phyloP scores from a whole-genome alignment of 2,113 vertebrate species.

The Cyanocitta stelleri region DNA sequence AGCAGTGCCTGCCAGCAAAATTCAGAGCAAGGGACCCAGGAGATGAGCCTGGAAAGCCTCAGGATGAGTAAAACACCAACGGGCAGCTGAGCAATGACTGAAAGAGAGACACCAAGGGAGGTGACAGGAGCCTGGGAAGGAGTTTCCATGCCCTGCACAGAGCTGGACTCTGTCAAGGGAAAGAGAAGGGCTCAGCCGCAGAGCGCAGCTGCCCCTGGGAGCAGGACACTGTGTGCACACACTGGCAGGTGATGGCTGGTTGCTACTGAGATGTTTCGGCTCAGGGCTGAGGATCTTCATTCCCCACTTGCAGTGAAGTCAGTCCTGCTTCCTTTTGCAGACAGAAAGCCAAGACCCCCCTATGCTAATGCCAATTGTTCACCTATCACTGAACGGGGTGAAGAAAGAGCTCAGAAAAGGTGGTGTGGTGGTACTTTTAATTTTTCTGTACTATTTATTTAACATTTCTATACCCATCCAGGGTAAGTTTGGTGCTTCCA shows the following conservation, averaged over 20 bases:
- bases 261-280: not conserved
- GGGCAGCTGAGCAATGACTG: not conserved
- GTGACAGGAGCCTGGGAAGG: not conserved
- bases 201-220: not conserved
- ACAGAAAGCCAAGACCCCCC: not conserved
- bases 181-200: not conserved
- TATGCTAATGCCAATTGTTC: not conserved
- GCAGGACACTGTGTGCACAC: not conserved
- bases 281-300: not conserved
- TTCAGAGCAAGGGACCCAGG: not conserved
- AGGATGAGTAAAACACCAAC: not conserved
- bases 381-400: accelerated
- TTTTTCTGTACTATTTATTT: not conserved
- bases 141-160: not conserved
- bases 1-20: not conserved
- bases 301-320: not conserved
- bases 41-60: not conserved
- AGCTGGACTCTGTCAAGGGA: not conserved
- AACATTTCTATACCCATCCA: not conserved
- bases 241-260: not conserved
- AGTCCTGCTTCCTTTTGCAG: constrained; percentile 5
- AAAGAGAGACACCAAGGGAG: not conserved
- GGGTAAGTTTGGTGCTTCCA: not conserved
- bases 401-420: not conserved
- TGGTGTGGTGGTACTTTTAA: not conserved